A percentile compares a stretch with the other conserved stretches of the same genome.
Conservation (phyloP, 92 coral and sea anemone genomes). For the Pocillopora grandis region DNA sequence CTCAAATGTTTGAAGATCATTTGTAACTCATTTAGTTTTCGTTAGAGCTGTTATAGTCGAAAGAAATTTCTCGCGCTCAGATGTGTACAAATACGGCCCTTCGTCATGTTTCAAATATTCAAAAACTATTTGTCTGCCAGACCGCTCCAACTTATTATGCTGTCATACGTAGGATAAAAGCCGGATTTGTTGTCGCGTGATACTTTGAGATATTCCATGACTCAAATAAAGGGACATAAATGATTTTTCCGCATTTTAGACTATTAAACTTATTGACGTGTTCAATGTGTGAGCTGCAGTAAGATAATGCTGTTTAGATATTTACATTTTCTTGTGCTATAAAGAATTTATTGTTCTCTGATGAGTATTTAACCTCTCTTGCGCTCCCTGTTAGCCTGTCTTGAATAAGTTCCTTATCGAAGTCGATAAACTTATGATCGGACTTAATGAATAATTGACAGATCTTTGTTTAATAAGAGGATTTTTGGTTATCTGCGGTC, state of each 20-base stretch:
- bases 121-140: background rate
- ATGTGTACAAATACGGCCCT: background rate
- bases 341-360: no score
- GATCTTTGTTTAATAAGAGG: no score
- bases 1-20: no score
- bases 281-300: background rate
- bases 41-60: no score
- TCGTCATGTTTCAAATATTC: background rate
- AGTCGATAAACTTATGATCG: background rate
- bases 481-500: no score
- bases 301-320: background rate
- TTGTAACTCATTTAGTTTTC: no score
- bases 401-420: background rate
- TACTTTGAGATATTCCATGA: background rate
- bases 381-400: background rate
- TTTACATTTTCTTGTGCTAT: no score
- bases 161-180: constrained; percentile 23
- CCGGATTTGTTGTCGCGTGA: constrained; percentile 1
- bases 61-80: background rate
- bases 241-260: background rate
- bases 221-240: background rate
- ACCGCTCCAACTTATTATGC: background rate
- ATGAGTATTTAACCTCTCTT: no score
- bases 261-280: background rate
- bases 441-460: no score